phyloP scores from a whole-genome alignment of 2,113 vertebrate species.

The Campylorhamphus procurvoides region DNA sequence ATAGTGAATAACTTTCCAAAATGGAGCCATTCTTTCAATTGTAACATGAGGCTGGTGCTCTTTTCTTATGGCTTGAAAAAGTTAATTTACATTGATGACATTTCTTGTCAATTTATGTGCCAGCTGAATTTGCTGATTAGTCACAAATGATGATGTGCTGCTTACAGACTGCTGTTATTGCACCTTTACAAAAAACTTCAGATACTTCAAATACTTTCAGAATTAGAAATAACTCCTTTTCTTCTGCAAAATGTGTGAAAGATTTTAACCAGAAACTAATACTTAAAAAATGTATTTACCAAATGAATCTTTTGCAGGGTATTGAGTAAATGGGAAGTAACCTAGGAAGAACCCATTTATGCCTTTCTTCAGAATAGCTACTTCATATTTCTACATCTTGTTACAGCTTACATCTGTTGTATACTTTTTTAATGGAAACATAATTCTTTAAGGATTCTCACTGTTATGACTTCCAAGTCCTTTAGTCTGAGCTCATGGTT shows the following conservation, averaged over 20 bases:
- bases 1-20: conserved; percentile 69
- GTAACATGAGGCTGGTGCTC: conserved; percentile 67
- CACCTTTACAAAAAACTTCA: neutral
- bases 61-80: conserved; percentile 49
- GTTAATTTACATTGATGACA: conserved; percentile 59
- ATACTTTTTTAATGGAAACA: neutral
- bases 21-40: conserved; percentile 61
- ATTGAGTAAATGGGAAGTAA: neutral
- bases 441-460: neutral
- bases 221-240: neutral
- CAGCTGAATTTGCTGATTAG: conserved; percentile 47
- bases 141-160: conserved; percentile 27
- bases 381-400: neutral
- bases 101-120: conserved; percentile 33
- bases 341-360: neutral
- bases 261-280: neutral
- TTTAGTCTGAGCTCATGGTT: neutral
- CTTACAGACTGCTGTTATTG: neutral
- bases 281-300: neutral
- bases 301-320: neutral
- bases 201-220: conserved; percentile 2
- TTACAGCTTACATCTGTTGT: neutral
- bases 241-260: neutral
- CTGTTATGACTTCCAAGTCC: neutral
- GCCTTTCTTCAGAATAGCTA: neutral